Base-by-base conservation (phyloP, 2,113 vertebrate genomes). In the Hyaena hyaena region DNA sequence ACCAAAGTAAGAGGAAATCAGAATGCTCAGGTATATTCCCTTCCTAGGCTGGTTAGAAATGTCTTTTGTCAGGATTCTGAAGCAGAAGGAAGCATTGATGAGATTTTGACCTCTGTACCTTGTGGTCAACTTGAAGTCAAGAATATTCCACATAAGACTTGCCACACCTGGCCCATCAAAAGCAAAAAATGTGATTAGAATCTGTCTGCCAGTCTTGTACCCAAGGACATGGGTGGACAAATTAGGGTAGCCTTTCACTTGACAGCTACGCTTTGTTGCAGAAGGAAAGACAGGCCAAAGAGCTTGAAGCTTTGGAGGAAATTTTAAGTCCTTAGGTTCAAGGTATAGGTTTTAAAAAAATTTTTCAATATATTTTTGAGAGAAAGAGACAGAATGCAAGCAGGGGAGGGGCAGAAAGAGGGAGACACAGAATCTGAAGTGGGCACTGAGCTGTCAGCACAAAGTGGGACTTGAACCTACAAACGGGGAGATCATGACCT, bases 91-190 rank as follows among this genome's bases (percentile, higher is more conserved):
- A 90, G 12, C 50, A 45, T 35, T 58, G 28, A 33, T 68, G 35
- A 87, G 33, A 84, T 79, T 87, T 65, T 88, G 31, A 69, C 24
- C 68, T 84, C 19, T 69, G 82, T 24, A 39, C 28, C 10, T 91
- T 96, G 39, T 61, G 7, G 39, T 81, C 24, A 39, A 77, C n/a
- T 50, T 95, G 76, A 95, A 73, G 88, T 61, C n/a, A 97, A 93
- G 71, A 76, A 93, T 76, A 96, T 53, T 76, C 76, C 33, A 23
- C 58, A n/a, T 85, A 85, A 85, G 50, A 65, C 21, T 74, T 88
- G 43, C 53, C 68, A 71, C 26, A 55, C n/a, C 28, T 76, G n/a
- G 74, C 5, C 71, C 55, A 63, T 63, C 76, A 74, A 76, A 96
- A 69, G 33, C 86, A 96, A 89, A 43, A 82, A 92, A 61, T 63